Percentiles rank a stretch among this genome's conserved stretches.
These are phyloP conservation scores for Candoia aspera DNA, from an alignment of 2,113 vertebrate species.

Conservation along the genomic window DNA sequence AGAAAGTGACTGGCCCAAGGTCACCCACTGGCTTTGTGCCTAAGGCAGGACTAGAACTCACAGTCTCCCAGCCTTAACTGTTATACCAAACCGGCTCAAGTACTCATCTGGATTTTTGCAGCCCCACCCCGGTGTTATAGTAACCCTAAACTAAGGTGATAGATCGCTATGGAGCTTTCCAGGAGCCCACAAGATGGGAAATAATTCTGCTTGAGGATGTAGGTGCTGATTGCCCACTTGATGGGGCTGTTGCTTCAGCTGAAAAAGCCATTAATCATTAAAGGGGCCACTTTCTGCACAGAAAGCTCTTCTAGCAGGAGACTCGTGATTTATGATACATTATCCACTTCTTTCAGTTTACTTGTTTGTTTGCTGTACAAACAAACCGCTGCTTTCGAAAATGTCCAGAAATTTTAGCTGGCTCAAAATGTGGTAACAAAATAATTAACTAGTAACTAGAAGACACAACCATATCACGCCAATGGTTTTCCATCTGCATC, in stretches of 20 bases:
- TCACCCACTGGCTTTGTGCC: background rate
- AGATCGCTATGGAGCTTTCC: background rate
- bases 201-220: background rate
- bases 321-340: background rate
- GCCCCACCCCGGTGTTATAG: background rate
- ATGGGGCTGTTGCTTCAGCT: conserved; percentile 54
- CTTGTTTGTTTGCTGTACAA: background rate
- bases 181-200: background rate
- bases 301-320: background rate
- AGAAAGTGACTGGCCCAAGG: background rate
- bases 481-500: background rate
- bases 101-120: background rate
- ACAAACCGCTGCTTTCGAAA: background rate
- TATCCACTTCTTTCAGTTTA: background rate
- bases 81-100: background rate
- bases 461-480: background rate
- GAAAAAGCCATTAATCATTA: fast-evolving
- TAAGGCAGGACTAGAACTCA: background rate
- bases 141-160: background rate
- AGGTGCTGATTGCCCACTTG: conserved; percentile 30
- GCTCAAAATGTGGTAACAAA: background rate
- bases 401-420: background rate
- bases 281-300: too few species aligned
- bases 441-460: background rate
- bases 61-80: background rate